These are phyloP conservation scores for Argya squamiceps DNA, from an alignment of 2,797 vertebrate species.

Conservation along the genomic window DNA sequence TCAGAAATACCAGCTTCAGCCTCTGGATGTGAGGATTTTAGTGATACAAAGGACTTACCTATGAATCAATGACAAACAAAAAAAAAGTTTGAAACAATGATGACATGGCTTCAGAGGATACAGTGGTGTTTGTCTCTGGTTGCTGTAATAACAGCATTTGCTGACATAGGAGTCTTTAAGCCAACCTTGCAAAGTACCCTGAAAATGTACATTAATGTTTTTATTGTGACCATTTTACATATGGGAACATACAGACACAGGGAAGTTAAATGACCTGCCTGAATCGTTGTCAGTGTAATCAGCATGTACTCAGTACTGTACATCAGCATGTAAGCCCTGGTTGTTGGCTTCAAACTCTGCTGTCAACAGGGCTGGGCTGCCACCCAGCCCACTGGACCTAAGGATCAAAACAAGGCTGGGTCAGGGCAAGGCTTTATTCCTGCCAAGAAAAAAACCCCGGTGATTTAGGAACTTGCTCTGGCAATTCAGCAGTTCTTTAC, in stretches of 20 bases:
- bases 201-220: background rate
- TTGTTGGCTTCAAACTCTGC: background rate
- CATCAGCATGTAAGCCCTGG: background rate
- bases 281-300: background rate
- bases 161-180: background rate
- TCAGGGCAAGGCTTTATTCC: background rate
- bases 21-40: background rate
- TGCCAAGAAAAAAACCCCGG: background rate
- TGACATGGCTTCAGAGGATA: background rate
- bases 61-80: background rate
- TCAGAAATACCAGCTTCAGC: background rate
- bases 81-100: background rate
- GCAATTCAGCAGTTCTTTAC: background rate
- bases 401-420: background rate
- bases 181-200: background rate
- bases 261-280: background rate
- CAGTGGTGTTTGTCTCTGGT: background rate
- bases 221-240: slow-evolving; percentile 13
- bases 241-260: background rate
- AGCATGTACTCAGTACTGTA: background rate
- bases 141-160: background rate
- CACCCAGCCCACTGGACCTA: background rate
- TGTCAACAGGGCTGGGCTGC: background rate
- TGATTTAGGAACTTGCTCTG: slow-evolving; percentile 11
- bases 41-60: background rate